Base-by-base conservation (phyloP, 2,888 invertebrate species). In the Pardosa pseudoannulata region DNA sequence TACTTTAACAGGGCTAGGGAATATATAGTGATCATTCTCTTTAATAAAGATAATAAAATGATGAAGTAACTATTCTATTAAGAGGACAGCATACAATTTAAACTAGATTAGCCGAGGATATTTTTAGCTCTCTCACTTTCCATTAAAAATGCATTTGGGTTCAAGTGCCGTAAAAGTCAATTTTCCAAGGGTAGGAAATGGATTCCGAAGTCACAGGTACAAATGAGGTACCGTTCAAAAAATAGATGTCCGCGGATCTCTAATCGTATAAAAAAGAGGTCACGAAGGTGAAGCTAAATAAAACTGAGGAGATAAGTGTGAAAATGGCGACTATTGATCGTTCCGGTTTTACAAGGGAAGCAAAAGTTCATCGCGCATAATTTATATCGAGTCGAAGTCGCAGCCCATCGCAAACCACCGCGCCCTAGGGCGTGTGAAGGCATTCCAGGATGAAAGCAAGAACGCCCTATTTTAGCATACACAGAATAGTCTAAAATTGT, bases 391-490 rank as follows among this genome's bases (percentile, higher is more conserved):
- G 64, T 62, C 62, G 31, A 41, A 27, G 41, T 64, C n/a, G 50
- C 79, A 71, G 70, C 78, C 41, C 39, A 71, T 74, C 62, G 11
- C 56, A 56, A 68, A 81, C 67, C 50, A 31, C 81, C 81, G 74
- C 81, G 68, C 81, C 81, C 81, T 81, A 68, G 81, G 81, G 81
- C 81, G 81, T 81, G 56, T 56, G 56, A 56, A 56, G 23, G 5
- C 56, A 56, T 56, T 56, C 56, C 56, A 1, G 11, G 5, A 56
- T 1, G 5, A 56, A 16, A 23, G 19, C 23, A 23, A 56, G 16
- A 46, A 46, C 41, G 41, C 41, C 41, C 41, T 36, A 36, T 36
- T 36, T 36, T 36, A 36, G 36, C 36, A 36, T 36, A 36, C 5
- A 36, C 5, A n/a, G n/a, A 11, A 2, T 46, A 13, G 2, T 2